Base-by-base conservation (phyloP, 2,113 vertebrate species). In the Notechis scutatus region DNA sequence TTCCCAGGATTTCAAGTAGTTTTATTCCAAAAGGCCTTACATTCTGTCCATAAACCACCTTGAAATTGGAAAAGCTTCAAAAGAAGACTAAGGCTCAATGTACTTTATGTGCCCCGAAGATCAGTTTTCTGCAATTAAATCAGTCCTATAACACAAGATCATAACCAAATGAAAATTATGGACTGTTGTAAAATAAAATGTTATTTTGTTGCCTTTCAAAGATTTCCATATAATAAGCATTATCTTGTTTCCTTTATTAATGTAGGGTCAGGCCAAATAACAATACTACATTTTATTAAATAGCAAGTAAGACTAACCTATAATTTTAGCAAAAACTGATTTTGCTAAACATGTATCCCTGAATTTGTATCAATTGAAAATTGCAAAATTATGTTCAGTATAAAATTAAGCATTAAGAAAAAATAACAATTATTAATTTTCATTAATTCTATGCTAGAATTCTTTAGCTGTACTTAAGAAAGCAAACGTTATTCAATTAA, bases 381-480 rank as follows among this genome's bases (percentile, higher is more conserved):
- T 4, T 0, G 0, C 4, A 47, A 85, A 93, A 88, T 54, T 85
- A 61, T 86, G 12, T 14, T 57, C 0, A 55, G 29, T 20, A 45
- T 59, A 94, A 93, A 92, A n/a, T 55, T n/a, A 54, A 39, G 93
- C 26, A 42, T n/a, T 15, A 85, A 0, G 7, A 90, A 93, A 45
- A 94, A 93, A 88, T 94, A 91, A 57, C 55, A 94, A 96, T 15
- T 93, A 93, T n/a, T 59, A 20, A 93, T 95, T 52, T 24, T 85
- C 7, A 50, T 59, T 34, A 10, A 64, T n/a, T 52, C 42, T 29
- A 26, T 3, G 18, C 34, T 59, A 42, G 45, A 45, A 24, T 59
- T 34, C 6, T 29, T 88, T 81, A 15, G 26, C 50, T 85, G 8
- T 93, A 8, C 39, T 4, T 18, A 86, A 69, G 74, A 85, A 89